Evolutionary conservation across 2,113 vertebrate species (phyloP), one percentile per base, ranked within the genome.

Genomic region (human): DNA sequence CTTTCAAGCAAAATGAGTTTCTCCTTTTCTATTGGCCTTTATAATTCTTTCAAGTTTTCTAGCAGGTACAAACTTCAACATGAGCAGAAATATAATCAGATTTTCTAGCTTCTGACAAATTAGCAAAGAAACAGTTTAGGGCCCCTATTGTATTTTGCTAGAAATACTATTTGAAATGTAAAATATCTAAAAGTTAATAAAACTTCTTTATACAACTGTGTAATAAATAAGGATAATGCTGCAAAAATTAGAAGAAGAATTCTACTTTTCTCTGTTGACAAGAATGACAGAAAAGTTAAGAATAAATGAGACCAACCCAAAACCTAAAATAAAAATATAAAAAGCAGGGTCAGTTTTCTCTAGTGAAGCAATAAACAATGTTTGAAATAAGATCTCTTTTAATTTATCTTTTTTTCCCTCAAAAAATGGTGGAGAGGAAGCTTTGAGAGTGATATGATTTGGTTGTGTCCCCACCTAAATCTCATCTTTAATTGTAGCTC

Each of bases 241-340:
- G 59, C 10, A 48, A 78, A 80, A 81, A 38, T 23, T 64, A 75
- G 22, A 83, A 73, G 3, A 6, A 35, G 8, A 89, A 55, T 40
- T 48, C 6, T 81, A 27, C 30, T 25, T 89, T 38, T 40, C 7
- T n/a, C 0, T 48, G 1, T 59, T 92, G 8, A 35, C 3, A 73
- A 59, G 7, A 96, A 75, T 85, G 16, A 89, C 17, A 61, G 23
- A 84, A 80, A 97, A 57, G 40, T 66, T 90, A 81, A 93, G 79
- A 11, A 17, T 88, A 78, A 52, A 8, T 55, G 27, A 50, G 14
- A 55, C 8, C 48, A 81, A 70, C 66, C 8, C 0, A 59, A 40
- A 40, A 43, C 18, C 0, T n/a, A 79, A 86, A 38, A 40, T 11
- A n/a, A 57, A 80, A 6, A 6, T 23, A 8, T 38, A 5, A 68